Evolutionary conservation across 2,888 invertebrate genomes (phyloP), one percentile per base, ranked within the genome.

Genomic region (Cryptocephalus primarius): DNA sequence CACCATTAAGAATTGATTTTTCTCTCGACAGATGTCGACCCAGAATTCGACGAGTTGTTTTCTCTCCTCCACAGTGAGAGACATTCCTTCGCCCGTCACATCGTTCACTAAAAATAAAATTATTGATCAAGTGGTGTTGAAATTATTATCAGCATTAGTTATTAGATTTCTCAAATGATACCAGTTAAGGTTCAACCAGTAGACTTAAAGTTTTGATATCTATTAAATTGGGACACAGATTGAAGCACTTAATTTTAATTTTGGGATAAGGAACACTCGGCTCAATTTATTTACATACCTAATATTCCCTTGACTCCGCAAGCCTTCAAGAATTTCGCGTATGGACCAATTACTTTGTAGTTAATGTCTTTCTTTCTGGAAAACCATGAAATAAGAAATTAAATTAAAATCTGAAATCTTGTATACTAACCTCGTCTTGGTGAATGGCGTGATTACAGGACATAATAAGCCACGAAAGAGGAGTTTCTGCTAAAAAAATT

Each of bases 61-160:
- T 43, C 89, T 75, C 65, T 90, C 88, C 0, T 67, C 65, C 1
- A 82, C 66, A 36, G 75, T 81, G 64, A 88, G 66, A 1, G 77
- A 79, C 58, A 79, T 76, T 0, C 85, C 85, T 68, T 90, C 89
- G 0, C 88, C 89, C 13, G 79, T 79, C 1, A 88, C 86, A 32
- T 89, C 88, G 67, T 86, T 85, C 9, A 88, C 88, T 88, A 59
- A 59, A 56, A 55, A 42, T 22, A 31, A 33, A 22, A 22, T 22
- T 22, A 22, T 22, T 22, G 6, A 22, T 22, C 1, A 39, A 14
- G 22, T 2, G 33, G 6, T 13, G n/a, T 44, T 38, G n/a, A 8
- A 36, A 33, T 44, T 14, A 41, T 9, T 40, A 14, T 31, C 32
- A 22, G 8, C 9, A 44, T 9, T 9, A 43, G 1, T 33, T 4